A percentile compares a stretch with the other conserved stretches of the same genome.
Conservation (phyloP, 2,888 invertebrate genomes). For the Trissoscelio sp. region DNA sequence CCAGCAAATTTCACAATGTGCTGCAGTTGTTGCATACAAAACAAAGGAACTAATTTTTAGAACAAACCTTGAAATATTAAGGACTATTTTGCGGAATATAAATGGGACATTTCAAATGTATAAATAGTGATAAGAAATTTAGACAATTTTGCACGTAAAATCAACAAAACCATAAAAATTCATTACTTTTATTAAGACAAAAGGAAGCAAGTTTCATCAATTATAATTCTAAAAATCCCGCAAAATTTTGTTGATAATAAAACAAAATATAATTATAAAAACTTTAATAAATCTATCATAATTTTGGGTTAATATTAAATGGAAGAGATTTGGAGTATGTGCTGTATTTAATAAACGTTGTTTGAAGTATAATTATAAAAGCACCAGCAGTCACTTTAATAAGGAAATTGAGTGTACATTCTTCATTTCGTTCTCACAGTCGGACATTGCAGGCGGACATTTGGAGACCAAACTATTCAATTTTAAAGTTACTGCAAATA, state of each 20-base stretch:
- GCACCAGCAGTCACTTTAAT: constrained; percentile 23
- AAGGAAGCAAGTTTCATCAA: no score
- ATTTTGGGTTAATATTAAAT: no score
- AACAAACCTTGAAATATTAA: constrained; percentile 19
- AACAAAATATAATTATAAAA: no score
- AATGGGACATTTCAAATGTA: neutral
- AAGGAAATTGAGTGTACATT: constrained; percentile 41
- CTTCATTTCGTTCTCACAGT: constrained; percentile 23
- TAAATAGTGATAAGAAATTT: no score
- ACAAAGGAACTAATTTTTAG: constrained; percentile 21
- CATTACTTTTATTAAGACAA: no score
- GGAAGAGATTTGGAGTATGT: neutral
- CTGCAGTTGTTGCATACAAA: constrained; percentile 41
- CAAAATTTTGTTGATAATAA: no score
- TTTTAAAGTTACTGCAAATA: constrained; percentile 18
- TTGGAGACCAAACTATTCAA: constrained; percentile 15
- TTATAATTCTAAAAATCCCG: no score
- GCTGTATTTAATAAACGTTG: constrained; percentile 30
- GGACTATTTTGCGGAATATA: constrained; percentile 23
- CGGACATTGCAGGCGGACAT: constrained; percentile 25
- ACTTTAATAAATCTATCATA: no score
- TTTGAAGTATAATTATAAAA: constrained; percentile 43
- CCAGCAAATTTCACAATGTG: constrained; percentile 19
- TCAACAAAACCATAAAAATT: neutral
- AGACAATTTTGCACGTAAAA: no score